A percentile compares a stretch with the other conserved stretches of the same genome.
phyloP scores from a whole-genome alignment of 2,113 vertebrate species.

The Mesocricetus auratus region DNA sequence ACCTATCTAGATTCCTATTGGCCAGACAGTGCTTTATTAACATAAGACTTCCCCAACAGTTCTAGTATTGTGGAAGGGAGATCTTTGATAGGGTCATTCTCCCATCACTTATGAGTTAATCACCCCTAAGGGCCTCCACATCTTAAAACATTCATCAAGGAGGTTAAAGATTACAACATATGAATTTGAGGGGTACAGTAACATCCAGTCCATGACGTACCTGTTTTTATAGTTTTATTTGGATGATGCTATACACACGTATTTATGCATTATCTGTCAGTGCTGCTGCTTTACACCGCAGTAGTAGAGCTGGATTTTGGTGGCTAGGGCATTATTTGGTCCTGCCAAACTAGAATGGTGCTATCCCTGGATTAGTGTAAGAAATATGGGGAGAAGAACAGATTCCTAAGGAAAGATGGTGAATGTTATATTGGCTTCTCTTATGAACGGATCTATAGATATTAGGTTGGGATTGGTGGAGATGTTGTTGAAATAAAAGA shows the following conservation, averaged over 20 bases:
- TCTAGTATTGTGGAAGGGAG: neutral
- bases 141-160: neutral
- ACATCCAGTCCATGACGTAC: neutral
- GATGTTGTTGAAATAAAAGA: neutral
- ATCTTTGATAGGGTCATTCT: neutral
- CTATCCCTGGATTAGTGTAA: neutral
- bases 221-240: conserved; percentile 50
- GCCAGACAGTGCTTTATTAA: too few species aligned
- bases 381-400: neutral
- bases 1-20: too few species aligned
- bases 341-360: neutral
- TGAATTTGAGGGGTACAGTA: neutral
- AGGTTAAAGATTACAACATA: neutral
- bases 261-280: neutral
- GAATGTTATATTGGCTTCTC: neutral
- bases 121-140: neutral
- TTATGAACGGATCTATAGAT: neutral
- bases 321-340: neutral
- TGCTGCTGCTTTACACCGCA: neutral
- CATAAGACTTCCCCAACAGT: too few species aligned
- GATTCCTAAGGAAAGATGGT: neutral
- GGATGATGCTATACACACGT: neutral
- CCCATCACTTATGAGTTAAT: neutral
- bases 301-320: neutral
- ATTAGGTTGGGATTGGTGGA: neutral